phyloP scores from a whole-genome alignment of 2,113 vertebrate genomes.

The Circaetus cinerascens region DNA sequence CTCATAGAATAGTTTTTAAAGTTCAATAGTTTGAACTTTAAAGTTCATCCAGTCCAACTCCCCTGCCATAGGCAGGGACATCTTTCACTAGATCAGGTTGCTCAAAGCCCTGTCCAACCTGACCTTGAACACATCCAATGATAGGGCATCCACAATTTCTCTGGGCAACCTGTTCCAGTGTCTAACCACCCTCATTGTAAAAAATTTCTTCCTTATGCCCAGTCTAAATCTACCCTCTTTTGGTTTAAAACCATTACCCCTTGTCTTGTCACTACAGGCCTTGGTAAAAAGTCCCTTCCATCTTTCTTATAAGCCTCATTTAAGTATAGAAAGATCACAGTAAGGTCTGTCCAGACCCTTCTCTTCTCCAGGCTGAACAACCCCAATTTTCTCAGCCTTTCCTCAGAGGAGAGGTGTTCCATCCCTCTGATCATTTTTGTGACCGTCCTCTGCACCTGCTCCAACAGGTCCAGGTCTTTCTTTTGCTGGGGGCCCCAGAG shows the following conservation, averaged over 20 bases:
- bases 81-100: background rate
- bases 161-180: background rate
- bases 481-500: background rate
- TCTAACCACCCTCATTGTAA: background rate
- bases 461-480: background rate
- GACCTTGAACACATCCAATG: background rate
- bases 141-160: background rate
- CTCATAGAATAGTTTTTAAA: background rate
- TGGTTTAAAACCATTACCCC: background rate
- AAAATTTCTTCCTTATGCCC: background rate
- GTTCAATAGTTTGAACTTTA: background rate
- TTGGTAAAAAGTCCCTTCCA: background rate
- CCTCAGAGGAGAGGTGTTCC: background rate
- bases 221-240: background rate
- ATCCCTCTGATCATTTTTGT: background rate
- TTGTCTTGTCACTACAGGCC: background rate
- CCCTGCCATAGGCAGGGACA: rapidly evolving
- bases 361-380: background rate
- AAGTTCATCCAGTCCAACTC: background rate
- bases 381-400: background rate
- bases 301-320: background rate
- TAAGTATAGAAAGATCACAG: background rate
- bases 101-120: background rate
- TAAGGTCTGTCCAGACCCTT: background rate
- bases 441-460: background rate